Base-by-base conservation (phyloP, 2,888 invertebrate species). In the Sarcophaga caerulescens region DNA sequence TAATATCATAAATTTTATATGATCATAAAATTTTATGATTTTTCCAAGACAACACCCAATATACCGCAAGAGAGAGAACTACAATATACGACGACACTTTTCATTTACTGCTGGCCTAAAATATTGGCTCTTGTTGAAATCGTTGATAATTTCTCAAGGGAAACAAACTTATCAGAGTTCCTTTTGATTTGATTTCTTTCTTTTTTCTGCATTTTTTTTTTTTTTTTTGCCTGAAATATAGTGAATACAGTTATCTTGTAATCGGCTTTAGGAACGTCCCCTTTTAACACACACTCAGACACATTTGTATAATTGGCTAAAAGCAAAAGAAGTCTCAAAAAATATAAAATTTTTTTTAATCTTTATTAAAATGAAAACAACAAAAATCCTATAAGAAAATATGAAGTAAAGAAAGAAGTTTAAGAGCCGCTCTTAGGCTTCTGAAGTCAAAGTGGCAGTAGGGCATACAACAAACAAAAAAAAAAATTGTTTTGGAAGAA, bases 171-270 rank as follows among this genome's bases (percentile, higher is more conserved):
- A 66, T 35, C 35, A 35, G 35, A 35, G 17, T 52, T 52, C 52
- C 52, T 52, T 52, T 17, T 52, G 12, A 52, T 59, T 35, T 44
- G 17, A 17, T 45, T 63, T 63, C 52, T 25, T 65, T 44, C n/a
- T 35, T 23, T 19, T 1, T 4, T 60, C n/a, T n/a, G n/a, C n/a
- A n/a, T n/a, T 80, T 79, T 65, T 17, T 23, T 57, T 44, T 19
- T 23, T 21, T 3, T 8, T 66, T 79, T 70, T 57, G 21, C 44
- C 60, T 35, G 35, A 35, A 17, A 52, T 14, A 52, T 17, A 14
- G 14, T 76, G 65, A 47, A 88, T 88, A 89, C 89, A 89, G 89
- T 90, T 90, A 90, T 90, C 89, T 90, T 90, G 89, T 90, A 90
- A 90, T 90, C 90, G 90, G 88, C 89, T 88, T 86, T 85, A 81